phyloP scores from a whole-genome alignment of 2,888 invertebrate genomes.

The Zootermopsis nevadensis region DNA sequence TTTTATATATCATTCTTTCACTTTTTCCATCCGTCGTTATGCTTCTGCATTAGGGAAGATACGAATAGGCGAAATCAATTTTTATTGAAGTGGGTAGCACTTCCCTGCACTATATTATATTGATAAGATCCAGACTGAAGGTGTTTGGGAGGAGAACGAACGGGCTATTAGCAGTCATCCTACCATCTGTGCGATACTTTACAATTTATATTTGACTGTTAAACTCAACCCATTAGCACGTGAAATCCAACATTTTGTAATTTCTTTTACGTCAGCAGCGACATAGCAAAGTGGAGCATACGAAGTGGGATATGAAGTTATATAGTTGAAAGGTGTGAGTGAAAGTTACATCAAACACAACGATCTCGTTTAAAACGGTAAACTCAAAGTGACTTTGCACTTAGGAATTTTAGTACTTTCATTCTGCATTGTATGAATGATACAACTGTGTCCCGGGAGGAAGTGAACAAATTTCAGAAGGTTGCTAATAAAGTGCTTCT shows the following conservation, averaged over 20 bases:
- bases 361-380: no score
- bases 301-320: not conserved
- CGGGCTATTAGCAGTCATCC: not conserved
- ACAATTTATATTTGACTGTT: not conserved
- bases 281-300: not conserved
- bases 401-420: no score
- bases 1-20: not conserved
- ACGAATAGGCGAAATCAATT: not conserved
- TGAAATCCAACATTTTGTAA: not conserved
- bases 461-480: no score
- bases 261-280: not conserved
- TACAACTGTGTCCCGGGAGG: no score
- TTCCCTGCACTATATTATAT: not conserved
- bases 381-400: no score
- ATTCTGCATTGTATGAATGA: no score
- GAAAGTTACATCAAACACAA: no score
- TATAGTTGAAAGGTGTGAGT: no score
- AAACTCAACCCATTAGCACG: not conserved
- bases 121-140: not conserved
- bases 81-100: slow-evolving; percentile 3
- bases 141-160: not conserved
- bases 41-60: not conserved
- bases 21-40: not conserved
- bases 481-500: no score
- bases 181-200: not conserved